Conservation (phyloP, 2,113 vertebrate genomes). For the Cyprinus carpio region DNA sequence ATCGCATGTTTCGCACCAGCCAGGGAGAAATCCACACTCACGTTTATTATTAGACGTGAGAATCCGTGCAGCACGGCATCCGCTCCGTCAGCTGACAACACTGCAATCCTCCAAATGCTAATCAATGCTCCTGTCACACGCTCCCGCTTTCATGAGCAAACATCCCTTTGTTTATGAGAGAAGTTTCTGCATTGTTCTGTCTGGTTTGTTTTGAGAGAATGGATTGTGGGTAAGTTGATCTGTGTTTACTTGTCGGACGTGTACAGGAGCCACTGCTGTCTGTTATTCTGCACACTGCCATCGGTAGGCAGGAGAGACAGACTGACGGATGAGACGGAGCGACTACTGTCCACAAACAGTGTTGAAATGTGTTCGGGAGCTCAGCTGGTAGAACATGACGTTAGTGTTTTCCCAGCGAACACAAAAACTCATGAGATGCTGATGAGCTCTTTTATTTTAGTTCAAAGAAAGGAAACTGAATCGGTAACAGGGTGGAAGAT, state of each 20-base stretch:
- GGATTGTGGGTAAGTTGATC: not conserved
- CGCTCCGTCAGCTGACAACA: conserved; percentile 60
- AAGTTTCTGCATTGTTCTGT: not conserved
- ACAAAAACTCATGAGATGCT: too few relatives aligned
- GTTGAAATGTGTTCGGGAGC: not conserved
- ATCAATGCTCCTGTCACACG: conserved; percentile 56
- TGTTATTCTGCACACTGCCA: not conserved
- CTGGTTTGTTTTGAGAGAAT: not conserved
- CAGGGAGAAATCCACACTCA: conserved; percentile 64
- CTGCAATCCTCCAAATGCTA: conserved; percentile 59
- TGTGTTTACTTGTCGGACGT: not conserved
- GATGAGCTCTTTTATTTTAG: not conserved
- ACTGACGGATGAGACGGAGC: not conserved
- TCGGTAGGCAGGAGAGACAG: not conserved
- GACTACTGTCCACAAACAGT: not conserved
- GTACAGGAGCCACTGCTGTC: not conserved
- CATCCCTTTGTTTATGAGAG: not conserved
- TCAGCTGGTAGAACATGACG: not conserved
- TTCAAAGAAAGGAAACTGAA: not conserved
- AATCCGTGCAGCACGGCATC: conserved; percentile 54
- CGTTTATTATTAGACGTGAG: conserved; percentile 75
- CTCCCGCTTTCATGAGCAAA: not conserved
- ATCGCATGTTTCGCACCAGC: conserved; percentile 57
- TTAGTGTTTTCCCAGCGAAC: too few relatives aligned
- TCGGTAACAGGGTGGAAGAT: not conserved